A percentile compares a stretch with the other conserved stretches of the same genome.
These are phyloP conservation scores for Manis pentadactyla DNA, from an alignment of 2,797 vertebrate species.

Conservation along the genomic window DNA sequence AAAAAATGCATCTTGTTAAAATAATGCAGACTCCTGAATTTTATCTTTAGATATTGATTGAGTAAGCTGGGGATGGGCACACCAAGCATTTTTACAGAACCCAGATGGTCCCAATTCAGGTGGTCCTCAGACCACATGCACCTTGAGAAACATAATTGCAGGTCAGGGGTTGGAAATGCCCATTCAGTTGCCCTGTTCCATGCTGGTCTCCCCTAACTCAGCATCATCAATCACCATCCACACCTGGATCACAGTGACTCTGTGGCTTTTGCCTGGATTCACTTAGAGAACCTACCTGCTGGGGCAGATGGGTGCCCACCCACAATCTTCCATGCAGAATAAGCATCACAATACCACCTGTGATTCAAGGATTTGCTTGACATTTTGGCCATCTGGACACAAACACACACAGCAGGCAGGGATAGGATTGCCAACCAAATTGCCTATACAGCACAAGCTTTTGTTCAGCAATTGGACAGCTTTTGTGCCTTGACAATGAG, in stretches of 20 bases:
- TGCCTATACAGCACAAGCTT: neutral
- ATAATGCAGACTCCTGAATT: neutral
- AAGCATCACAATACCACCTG: conserved; percentile 33
- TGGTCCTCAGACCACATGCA: neutral
- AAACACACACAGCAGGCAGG: conserved; percentile 26
- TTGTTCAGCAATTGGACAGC: neutral
- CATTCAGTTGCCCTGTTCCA: neutral
- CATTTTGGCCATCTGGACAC: conserved; percentile 56
- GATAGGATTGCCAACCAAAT: neutral
- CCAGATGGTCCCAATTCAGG: neutral
- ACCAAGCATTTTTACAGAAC: neutral
- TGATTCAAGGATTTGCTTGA: conserved; percentile 3
- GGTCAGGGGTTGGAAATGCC: neutral
- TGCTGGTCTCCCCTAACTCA: neutral
- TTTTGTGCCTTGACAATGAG: conserved; percentile 3
- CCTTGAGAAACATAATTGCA: neutral
- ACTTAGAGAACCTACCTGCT: neutral
- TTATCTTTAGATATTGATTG: neutral
- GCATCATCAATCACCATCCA: neutral
- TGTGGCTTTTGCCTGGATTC: neutral
- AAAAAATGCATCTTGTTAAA: neutral
- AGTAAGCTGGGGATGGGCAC: neutral
- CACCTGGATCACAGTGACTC: neutral
- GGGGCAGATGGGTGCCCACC: neutral
- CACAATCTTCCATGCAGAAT: conserved; percentile 40